Base-by-base conservation (phyloP, 2,113 vertebrate genomes). In the Crotophaga sulcirostris region DNA sequence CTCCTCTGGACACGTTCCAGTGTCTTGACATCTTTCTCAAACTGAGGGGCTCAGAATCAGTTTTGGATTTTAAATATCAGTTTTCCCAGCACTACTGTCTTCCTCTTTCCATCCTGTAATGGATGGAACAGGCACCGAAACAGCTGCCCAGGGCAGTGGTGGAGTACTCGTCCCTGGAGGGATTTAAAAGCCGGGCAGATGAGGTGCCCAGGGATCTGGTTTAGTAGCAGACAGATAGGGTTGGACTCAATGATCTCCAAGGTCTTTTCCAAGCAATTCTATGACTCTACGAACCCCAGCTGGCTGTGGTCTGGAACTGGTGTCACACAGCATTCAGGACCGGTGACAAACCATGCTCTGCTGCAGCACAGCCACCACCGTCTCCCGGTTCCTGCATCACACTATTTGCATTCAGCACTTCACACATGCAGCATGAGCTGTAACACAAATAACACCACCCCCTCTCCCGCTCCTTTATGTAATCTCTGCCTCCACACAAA, bases 321-420 rank as follows among this genome's bases (percentile, higher is more conserved):
- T 6, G 31, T 45, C 3, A 1, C 10, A 1, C 2, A 17, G 18
- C 34, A 5, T 4, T 40, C 9, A 6, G 90, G 51, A 25, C 16
- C 14, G 4, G 73, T 9, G 59, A 24, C 51, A 33, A 45, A 13
- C n/a, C n/a, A n/a, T n/a, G n/a, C n/a, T n/a, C n/a, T 47, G 20
- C 77, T 6, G 49, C n/a, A 10, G 12, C 13, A 4, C 0, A 13
- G 4, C 11, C 34, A 51, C 44, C 69, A 10, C 3, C 64, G 75
- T 74, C 79, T 51, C 28, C 77, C 21, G 1, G 38, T 8, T 52
- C 45, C 59, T 26, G 23, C 12, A 49, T 8, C 5, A 2, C 47
- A 5, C 42, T 11, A 0, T 52, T 31, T 62, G 64, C 66, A 33
- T 69, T 60, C 73, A 34, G 72, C 73, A 19, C 69, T 66, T 75